A percentile compares a stretch with the other conserved stretches of the same genome.
Conservation (phyloP, 1,140 invertebrate genomes). For the Rhizoglyphus robini region DNA sequence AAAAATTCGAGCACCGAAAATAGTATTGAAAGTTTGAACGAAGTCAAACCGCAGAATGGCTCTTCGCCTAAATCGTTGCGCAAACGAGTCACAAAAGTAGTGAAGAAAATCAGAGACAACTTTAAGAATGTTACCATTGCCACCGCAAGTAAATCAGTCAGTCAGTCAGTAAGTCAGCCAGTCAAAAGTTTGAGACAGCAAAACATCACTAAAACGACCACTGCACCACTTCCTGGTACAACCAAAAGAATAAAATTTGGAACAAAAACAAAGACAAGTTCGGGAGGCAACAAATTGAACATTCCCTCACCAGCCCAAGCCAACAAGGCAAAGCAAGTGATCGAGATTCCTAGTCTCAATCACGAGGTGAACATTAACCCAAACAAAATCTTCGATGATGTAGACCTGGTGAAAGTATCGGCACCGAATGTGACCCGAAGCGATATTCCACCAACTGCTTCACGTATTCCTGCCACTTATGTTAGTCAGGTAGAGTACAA, state of each 20-base stretch:
- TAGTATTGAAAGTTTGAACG: no score
- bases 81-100: background rate
- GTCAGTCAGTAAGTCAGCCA: no score
- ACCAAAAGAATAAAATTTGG: constrained; percentile 1
- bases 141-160: no score
- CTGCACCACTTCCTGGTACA: background rate
- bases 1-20: no score
- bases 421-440: background rate
- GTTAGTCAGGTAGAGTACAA: background rate
- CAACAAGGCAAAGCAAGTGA: background rate
- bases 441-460: constrained; percentile 11
- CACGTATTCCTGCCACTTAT: background rate
- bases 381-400: background rate
- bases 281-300: background rate
- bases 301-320: background rate
- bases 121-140: background rate
- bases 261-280: constrained; percentile 2
- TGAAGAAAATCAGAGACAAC: background rate
- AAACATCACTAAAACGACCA: background rate
- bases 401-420: background rate
- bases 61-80: background rate
- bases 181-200: background rate
- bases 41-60: background rate
- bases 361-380: background rate
- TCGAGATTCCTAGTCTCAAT: background rate